Evolutionary conservation across 53 echinoderm and acorn worm species (phyloP), one percentile per base, ranked within the genome.

Genomic region (Zoroaster sp.): DNA sequence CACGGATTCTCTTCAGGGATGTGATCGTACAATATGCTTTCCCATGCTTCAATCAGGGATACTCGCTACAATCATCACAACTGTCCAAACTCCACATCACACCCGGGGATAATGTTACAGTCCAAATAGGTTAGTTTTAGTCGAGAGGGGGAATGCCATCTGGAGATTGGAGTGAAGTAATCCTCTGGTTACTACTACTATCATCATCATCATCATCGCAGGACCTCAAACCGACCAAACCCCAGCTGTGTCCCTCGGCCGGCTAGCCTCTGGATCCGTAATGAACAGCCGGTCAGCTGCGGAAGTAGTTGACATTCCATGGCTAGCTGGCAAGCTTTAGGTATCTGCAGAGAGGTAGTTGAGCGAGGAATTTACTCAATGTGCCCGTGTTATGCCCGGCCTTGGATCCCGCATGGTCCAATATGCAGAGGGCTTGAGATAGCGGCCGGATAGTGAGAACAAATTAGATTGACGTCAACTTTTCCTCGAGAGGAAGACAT

Each of bases 251-350:
- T 51, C 76, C 76, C 37, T 20, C 25, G 36, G 34, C 79, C 63
- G 31, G 71, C 18, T 18, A 37, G 34, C 35, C 37, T 70, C 37
- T 18, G 37, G 71, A 17, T 18, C 18, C 66, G 44, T 82, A 66
- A 66, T 66, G 80, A 82, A 82, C 82, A 82, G 82, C 82, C 44
- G 82, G 66, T 41, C 32, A 35, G 40, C 43, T 21, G 68, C 82
- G 82, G 82, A 82, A 82, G 82, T 82, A 44, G 82, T 43, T 67
- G 44, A 68, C 82, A 82, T 82, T 67, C 82, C 82, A 28, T 15
- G 68, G 68, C 43, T 67, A 21, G 66, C 43, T 82, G 68, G 82
- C 43, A 41, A 78, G 54, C 78, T 14, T 59, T 34, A 44, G n/a
- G 43, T 14, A 12, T 1, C 15, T 13, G 34, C 49, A 51, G 54